phyloP scores from a whole-genome alignment of 2,113 vertebrate species.

The Tautogolabrus adspersus region DNA sequence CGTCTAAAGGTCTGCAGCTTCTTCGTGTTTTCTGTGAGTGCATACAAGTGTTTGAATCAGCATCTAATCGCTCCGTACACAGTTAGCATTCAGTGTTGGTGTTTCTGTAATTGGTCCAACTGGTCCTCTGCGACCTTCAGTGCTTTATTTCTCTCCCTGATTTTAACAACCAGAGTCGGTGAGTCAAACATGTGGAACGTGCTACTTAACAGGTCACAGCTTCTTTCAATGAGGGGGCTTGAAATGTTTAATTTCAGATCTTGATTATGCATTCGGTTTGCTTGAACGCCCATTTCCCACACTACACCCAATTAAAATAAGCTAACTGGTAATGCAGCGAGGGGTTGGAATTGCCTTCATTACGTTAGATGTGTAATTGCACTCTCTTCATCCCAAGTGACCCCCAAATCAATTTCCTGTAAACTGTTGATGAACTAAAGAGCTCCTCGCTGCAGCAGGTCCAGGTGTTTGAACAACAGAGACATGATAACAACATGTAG shows the following conservation, averaged over 20 bases:
- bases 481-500: conserved; percentile 8
- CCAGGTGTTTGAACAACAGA: not conserved
- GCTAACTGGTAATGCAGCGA: conserved; percentile 23
- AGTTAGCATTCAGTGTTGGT: conserved; percentile 1
- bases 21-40: not conserved
- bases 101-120: conserved; percentile 13
- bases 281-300: conserved; percentile 45
- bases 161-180: not conserved
- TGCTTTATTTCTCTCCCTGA: conserved; percentile 2
- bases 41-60: not conserved
- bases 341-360: conserved; percentile 46
- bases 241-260: conserved; percentile 45
- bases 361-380: conserved; percentile 54
- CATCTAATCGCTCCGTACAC: not conserved
- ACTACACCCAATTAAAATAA: conserved; percentile 55
- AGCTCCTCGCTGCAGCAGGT: not conserved
- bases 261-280: conserved; percentile 54
- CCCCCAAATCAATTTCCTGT: conserved; percentile 63
- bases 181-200: not conserved
- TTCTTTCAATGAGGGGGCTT: conserved; percentile 17
- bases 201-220: conserved; percentile 25
- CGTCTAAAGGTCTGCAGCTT: not conserved
- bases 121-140: not conserved
- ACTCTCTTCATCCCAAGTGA: conserved; percentile 30
- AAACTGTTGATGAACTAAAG: conserved; percentile 30